A percentile compares a stretch with the other conserved stretches of the same genome.
These are phyloP conservation scores for Corvus cornix DNA, from an alignment of 2,113 vertebrate species.

Conservation along the genomic window DNA sequence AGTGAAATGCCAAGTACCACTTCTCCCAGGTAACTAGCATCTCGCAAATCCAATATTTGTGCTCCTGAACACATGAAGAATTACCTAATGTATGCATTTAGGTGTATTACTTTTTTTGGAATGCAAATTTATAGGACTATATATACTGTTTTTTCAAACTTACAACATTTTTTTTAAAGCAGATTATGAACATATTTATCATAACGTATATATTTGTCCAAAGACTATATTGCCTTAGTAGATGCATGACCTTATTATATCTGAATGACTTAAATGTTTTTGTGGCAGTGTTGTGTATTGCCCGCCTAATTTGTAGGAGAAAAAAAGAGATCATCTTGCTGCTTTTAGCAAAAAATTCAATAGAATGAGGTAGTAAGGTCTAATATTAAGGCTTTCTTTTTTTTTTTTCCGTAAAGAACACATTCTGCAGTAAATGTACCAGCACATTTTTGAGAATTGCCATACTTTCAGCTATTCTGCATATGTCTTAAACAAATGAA, in stretches of 20 bases:
- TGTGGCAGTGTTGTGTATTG: not conserved
- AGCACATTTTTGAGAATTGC: not conserved
- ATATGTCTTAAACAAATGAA: not conserved
- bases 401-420: not conserved
- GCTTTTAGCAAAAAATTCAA: constrained; percentile 29
- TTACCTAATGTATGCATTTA: not conserved
- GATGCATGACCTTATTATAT: not conserved
- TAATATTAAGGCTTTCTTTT: not conserved
- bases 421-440: constrained; percentile 17
- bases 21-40: constrained; percentile 11
- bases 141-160: not conserved
- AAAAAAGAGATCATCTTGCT: not conserved
- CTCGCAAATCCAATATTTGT: constrained; percentile 51
- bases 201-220: not conserved
- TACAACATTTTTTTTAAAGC: not conserved
- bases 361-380: not conserved
- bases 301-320: not conserved
- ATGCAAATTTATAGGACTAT: not conserved
- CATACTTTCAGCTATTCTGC: not conserved
- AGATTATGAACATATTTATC: not conserved
- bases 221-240: not conserved
- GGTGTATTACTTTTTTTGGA: not conserved
- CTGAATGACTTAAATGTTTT: not conserved
- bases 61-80: not conserved
- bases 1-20: constrained; percentile 32